phyloP scores from a whole-genome alignment of 2,797 vertebrate species.

The Cyclura pinguis region DNA sequence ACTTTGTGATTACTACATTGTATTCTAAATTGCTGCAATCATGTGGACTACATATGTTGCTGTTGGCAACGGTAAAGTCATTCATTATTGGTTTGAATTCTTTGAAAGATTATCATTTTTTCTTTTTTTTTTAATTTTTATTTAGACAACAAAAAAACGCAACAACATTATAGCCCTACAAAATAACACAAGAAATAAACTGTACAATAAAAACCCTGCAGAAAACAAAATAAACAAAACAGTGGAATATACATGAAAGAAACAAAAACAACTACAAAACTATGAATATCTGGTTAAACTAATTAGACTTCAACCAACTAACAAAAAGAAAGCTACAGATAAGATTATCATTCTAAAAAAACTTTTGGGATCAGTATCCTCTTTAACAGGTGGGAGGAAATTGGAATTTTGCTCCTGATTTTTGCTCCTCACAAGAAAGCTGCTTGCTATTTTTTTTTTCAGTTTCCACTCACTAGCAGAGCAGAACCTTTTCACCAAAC shows the following conservation, averaged over 20 bases:
- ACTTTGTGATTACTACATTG: conserved; percentile 72
- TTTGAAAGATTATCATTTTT: conserved; percentile 45
- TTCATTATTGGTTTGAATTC: conserved; percentile 54
- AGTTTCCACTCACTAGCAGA: not conserved
- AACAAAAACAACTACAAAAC: too few relatives aligned
- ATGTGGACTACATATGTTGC: conserved; percentile 72
- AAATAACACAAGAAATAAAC: too few relatives aligned
- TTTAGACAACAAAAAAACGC: too few relatives aligned
- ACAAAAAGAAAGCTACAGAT: too few relatives aligned
- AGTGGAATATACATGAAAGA: too few relatives aligned
- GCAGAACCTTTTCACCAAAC: too few relatives aligned
- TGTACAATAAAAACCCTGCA: too few relatives aligned
- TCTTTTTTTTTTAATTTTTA: too few relatives aligned
- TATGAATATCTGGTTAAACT: too few relatives aligned
- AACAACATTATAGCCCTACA: too few relatives aligned
- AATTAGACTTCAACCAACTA: too few relatives aligned
- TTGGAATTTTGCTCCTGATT: conserved; percentile 50
- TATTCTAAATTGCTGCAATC: conserved; percentile 75
- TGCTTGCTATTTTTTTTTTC: not conserved
- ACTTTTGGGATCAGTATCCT: conserved; percentile 38
- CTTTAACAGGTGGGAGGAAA: conserved; percentile 3
- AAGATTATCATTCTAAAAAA: conserved; percentile 51
- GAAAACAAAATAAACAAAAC: too few relatives aligned
- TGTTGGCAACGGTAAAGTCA: conserved; percentile 69
- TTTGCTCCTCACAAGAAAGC: not conserved